Evolutionary conservation across 1,140 invertebrate genomes (phyloP), one percentile per base, ranked within the genome.

Genomic region (Lanistes nyassanus): DNA sequence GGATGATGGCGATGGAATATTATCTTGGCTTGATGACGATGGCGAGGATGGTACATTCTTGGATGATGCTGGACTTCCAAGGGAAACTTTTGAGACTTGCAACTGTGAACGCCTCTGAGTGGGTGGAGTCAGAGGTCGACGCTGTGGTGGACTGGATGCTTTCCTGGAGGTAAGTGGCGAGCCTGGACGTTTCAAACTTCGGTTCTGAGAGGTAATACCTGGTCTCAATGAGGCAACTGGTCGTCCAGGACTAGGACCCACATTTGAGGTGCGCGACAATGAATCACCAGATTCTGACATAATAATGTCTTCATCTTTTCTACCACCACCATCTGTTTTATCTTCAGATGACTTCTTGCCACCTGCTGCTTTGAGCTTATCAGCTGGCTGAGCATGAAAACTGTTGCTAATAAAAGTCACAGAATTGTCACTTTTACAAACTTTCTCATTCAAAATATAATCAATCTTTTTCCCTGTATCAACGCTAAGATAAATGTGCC

Each of bases 391-490:
- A n/a, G 77, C 77, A 76, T 79, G 77, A 72, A 79, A 79, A 47
- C 77, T 79, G 55, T 79, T 79, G 64, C 77, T 79, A 55, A 79
- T 75, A 42, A 79, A 79, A 23, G 77, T 79, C 23, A 75, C 67
- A 11, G 77, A 75, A 42, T 79, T 76, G 39, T 76, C 77, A 76
- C 70, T 79, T 69, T 79, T 79, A 51, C 77, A 79, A 3, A 79
- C 77, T 74, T 79, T 79, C 60, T 79, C 77, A 79, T 79, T 79
- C 31, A 79, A 58, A n/a, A 80, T 74, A 58, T 79, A 79, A 51
- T 79, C 69, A n/a, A 79, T 68, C 68, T 51, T 74, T 34, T 60
- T 72, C 21, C 69, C 74, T 66, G 73, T 70, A 53, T 79, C 77
- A 47, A 79, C 74, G 68, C 75, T 76, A 0, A 79, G 55, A 42